Evolutionary conservation across 2,888 invertebrate species (phyloP).

Genomic region (Drosophila putrida): DNA sequence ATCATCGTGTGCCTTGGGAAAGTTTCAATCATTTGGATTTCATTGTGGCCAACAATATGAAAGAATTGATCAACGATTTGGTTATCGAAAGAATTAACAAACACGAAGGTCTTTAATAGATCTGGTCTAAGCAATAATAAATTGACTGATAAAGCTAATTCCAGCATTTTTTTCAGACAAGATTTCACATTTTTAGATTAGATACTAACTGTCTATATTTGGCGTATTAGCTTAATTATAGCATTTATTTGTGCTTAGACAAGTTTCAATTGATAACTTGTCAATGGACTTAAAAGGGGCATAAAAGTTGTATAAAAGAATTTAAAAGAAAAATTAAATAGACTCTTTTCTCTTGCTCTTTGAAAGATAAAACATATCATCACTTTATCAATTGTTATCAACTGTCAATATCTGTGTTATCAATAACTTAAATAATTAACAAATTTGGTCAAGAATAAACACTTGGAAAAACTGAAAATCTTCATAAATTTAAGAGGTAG

Average conservation of each 20-base stretch:
- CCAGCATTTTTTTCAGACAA: neutral
- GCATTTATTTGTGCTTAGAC: neutral
- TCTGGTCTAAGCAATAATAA: constrained; percentile 13
- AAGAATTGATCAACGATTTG: constrained; percentile 73
- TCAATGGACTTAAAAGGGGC: neutral
- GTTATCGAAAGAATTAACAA: constrained; percentile 63
- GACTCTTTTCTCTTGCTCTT: too few species aligned
- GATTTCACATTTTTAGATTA: constrained; percentile 29
- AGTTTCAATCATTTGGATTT: constrained; percentile 83
- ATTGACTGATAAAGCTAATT: neutral
- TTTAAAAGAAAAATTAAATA: too few species aligned
- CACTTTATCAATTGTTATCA: too few species aligned
- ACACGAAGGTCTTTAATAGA: constrained; percentile 46
- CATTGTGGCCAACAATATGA: constrained; percentile 76
- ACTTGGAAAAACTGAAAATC: too few species aligned
- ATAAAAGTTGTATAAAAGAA: neutral
- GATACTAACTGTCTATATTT: constrained; percentile 15
- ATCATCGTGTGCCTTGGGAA: constrained; percentile 75
- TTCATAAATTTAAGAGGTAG: too few species aligned
- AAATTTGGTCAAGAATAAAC: too few species aligned
- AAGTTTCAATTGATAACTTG: constrained; percentile 15
- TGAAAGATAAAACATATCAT: too few species aligned
- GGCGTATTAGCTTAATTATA: constrained; percentile 2
- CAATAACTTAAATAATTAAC: too few species aligned
- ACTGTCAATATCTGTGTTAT: too few species aligned